phyloP scores from a whole-genome alignment of 2,888 invertebrate genomes.

The Ormyrus labotus region DNA sequence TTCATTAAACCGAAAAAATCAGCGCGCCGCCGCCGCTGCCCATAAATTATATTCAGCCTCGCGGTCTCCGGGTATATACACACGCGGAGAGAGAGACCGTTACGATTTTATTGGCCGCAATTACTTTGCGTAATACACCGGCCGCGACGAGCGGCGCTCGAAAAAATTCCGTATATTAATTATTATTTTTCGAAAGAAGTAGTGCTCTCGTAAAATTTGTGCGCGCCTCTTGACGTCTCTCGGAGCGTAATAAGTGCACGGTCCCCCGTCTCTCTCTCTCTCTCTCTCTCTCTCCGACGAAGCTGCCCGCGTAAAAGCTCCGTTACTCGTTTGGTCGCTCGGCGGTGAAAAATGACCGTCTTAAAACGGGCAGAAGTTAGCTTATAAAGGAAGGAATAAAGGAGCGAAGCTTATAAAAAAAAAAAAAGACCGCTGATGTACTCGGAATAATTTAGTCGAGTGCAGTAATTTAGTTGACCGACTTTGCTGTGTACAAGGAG shows the following conservation, averaged over 20 bases:
- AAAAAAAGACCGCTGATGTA: too few relatives aligned
- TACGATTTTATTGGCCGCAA: neutral
- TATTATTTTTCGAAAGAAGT: conserved; percentile 7
- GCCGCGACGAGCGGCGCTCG: neutral
- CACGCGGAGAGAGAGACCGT: too few relatives aligned
- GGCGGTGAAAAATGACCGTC: conserved; percentile 13
- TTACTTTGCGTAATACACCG: conserved; percentile 25
- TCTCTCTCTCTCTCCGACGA: too few relatives aligned
- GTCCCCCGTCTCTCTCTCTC: neutral
- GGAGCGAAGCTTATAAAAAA: too few relatives aligned
- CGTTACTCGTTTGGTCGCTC: conserved; percentile 20
- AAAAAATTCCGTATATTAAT: conserved; percentile 36
- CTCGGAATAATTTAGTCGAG: too few relatives aligned
- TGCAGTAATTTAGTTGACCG: too few relatives aligned
- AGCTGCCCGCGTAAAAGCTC: conserved; percentile 14
- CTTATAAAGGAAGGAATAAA: neutral
- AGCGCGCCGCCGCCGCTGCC: neutral
- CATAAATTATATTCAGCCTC: neutral
- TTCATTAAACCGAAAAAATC: neutral
- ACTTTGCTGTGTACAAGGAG: too few relatives aligned
- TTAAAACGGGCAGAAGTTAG: conserved; percentile 25
- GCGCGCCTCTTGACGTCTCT: neutral
- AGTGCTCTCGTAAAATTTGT: conserved; percentile 17
- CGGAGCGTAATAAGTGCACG: conserved; percentile 15
- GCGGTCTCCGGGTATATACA: neutral